These are phyloP conservation scores for Habrosyne pyritoides DNA, from an alignment of 2,888 invertebrate species.

Conservation along the genomic window DNA sequence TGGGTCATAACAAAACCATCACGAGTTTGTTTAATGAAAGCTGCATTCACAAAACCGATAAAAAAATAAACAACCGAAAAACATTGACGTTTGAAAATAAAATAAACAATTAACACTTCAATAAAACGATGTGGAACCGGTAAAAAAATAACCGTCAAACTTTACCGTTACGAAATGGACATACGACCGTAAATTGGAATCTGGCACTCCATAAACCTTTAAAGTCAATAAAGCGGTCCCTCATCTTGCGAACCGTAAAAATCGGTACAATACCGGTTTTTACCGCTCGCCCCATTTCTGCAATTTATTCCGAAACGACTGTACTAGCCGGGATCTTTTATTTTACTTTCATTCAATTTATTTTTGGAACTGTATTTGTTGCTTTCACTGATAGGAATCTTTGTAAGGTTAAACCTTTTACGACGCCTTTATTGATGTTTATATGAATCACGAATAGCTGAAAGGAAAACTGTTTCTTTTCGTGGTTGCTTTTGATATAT, in stretches of 20 bases:
- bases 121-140: constrained; percentile 17
- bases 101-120: constrained; percentile 39
- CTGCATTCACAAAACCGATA: background rate
- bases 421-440: background rate
- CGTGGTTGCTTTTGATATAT: background rate
- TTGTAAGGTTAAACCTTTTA: background rate
- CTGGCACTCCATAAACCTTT: constrained; percentile 67
- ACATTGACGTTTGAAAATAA: constrained; percentile 27
- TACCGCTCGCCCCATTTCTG: constrained; percentile 23
- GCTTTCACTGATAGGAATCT: constrained; percentile 5
- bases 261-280: constrained; percentile 57
- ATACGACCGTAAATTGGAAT: constrained; percentile 61
- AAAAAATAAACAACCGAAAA: constrained; percentile 15
- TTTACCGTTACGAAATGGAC: constrained; percentile 50
- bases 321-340: constrained; percentile 1
- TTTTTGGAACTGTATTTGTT: constrained; percentile 17
- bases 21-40: background rate
- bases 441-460: background rate
- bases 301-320: constrained; percentile 21
- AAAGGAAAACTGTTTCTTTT: background rate
- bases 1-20: background rate
- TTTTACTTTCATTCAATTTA: constrained; percentile 24
- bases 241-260: constrained; percentile 62
- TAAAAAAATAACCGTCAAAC: constrained; percentile 45
- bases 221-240: constrained; percentile 71